A percentile compares a stretch with the other conserved stretches of the same genome.
Evolutionary conservation across 2,888 invertebrate genomes (phyloP).

Genomic region (Ophraella communa): DNA sequence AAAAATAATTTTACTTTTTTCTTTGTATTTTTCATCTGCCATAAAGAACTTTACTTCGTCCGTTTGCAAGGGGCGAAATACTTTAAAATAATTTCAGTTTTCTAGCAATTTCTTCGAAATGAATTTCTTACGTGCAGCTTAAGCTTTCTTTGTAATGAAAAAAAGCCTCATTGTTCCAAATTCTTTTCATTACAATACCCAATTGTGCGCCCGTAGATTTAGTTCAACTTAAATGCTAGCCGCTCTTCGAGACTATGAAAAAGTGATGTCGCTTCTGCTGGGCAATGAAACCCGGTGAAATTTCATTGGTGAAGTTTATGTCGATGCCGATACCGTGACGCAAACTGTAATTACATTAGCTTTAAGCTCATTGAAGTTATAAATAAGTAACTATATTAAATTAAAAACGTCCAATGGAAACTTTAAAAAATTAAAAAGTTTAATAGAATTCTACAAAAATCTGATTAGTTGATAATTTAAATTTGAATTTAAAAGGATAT

Average conservation of each 20-base stretch:
- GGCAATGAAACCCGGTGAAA: conserved; percentile 18
- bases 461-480: no score
- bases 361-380: background rate
- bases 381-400: no score
- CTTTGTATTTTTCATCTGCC: background rate
- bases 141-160: conserved; percentile 2
- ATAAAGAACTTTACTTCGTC: background rate
- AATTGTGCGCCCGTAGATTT: conserved; percentile 11
- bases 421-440: no score
- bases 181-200: conserved; percentile 19
- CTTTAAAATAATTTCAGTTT: conserved; percentile 6
- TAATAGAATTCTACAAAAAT: no score
- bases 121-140: conserved; percentile 21
- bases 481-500: no score
- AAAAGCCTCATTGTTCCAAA: conserved; percentile 14
- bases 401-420: no score
- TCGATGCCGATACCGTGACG: conserved; percentile 12
- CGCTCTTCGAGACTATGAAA: conserved; percentile 13
- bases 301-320: conserved; percentile 20
- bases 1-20: background rate
- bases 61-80: background rate
- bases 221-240: conserved; percentile 10
- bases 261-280: conserved; percentile 7
- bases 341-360: conserved; percentile 15
- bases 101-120: background rate